A percentile compares a stretch with the other conserved stretches of the same genome.
Evolutionary conservation across 2,888 invertebrate species (phyloP).

Genomic region (Leptura quadrifasciata): DNA sequence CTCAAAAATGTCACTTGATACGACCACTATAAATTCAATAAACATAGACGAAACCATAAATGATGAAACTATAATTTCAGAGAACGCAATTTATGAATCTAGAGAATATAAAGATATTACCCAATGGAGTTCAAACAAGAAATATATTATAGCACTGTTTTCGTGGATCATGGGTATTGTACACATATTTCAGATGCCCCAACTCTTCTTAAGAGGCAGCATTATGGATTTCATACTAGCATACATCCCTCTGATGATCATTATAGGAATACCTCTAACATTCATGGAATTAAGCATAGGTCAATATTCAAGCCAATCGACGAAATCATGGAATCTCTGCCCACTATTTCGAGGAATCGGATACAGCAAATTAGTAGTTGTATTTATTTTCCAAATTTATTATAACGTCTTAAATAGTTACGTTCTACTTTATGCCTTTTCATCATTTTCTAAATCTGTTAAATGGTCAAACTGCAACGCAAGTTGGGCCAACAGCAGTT

Average conservation of each 20-base stretch:
- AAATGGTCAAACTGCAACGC: slow-evolving; percentile 22
- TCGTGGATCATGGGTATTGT: slow-evolving; percentile 47
- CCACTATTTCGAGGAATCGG: slow-evolving; percentile 44
- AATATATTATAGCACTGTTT: slow-evolving; percentile 42
- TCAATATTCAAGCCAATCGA: slow-evolving; percentile 46
- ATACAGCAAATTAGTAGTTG: slow-evolving; percentile 32
- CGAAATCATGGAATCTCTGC: slow-evolving; percentile 46
- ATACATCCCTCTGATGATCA: slow-evolving; percentile 39
- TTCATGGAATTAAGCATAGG: slow-evolving; percentile 45
- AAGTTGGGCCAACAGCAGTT: slow-evolving; percentile 17
- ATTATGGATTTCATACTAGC: slow-evolving; percentile 35
- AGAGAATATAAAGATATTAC: slow-evolving; percentile 10
- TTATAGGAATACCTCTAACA: slow-evolving; percentile 47
- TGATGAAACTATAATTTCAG: background rate
- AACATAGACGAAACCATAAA: slow-evolving; percentile 18
- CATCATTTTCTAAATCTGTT: slow-evolving; percentile 36
- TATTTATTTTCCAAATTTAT: slow-evolving; percentile 47
- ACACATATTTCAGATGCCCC: slow-evolving; percentile 39
- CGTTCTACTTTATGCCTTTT: slow-evolving; percentile 44
- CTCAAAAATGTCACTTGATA: background rate
- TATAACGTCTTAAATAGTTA: slow-evolving; percentile 47
- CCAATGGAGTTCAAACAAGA: slow-evolving; percentile 40
- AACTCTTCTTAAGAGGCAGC: slow-evolving; percentile 36
- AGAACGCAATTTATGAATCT: background rate
- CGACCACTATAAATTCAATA: background rate